A percentile compares a stretch with the other conserved stretches of the same genome.
phyloP scores from a whole-genome alignment of 2,797 vertebrate genomes.

The Oreochromis grahami region DNA sequence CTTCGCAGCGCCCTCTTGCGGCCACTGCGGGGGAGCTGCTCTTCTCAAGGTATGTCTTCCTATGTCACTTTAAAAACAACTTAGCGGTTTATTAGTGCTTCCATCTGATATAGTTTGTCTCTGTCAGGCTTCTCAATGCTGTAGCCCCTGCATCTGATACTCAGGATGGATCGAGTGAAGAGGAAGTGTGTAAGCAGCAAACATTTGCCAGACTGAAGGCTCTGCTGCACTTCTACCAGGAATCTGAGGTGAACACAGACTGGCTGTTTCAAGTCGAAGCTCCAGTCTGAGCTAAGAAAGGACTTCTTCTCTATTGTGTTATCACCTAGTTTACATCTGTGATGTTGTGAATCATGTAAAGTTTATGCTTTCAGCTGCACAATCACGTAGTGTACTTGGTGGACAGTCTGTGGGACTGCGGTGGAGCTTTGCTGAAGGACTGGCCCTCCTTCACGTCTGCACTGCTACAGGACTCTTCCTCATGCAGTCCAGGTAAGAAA shows the following conservation, averaged over 20 bases:
- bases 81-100: background rate
- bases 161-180: constrained; percentile 46
- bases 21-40: constrained; percentile 86
- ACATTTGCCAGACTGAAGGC: constrained; percentile 69
- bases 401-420: constrained; percentile 93
- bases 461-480: constrained; percentile 73
- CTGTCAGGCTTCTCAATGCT: constrained; percentile 74
- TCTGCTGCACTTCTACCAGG: constrained; percentile 80
- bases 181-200: constrained; percentile 47
- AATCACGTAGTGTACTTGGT: constrained; percentile 87
- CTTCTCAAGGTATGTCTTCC: constrained; percentile 74
- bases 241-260: constrained; percentile 78
- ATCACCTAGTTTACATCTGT: background rate
- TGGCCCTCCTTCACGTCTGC: constrained; percentile 84
- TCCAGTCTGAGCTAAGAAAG: background rate
- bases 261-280: background rate
- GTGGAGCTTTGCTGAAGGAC: constrained; percentile 83
- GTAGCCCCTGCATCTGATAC: constrained; percentile 36
- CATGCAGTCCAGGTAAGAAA: constrained; percentile 63
- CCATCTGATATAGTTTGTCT: background rate
- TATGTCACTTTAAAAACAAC: background rate
- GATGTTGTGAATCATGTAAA: background rate
- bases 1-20: constrained; percentile 87
- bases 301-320: background rate
- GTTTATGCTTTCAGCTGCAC: constrained; percentile 75